phyloP scores from a whole-genome alignment of 1,140 invertebrate genomes.

The Charaxes varanes region DNA sequence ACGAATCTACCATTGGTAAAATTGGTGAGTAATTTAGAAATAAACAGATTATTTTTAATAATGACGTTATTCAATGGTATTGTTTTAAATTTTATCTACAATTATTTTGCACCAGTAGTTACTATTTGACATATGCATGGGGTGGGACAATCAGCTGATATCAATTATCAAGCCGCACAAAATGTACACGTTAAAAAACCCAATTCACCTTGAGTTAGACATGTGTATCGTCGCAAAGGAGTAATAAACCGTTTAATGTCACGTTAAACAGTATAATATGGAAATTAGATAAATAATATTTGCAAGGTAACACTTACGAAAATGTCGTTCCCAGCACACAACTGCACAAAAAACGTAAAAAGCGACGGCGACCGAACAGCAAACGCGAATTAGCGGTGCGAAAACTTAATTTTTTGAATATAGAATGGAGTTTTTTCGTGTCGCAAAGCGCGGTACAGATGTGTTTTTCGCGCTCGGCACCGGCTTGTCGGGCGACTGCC shows the following conservation, averaged over 20 bases:
- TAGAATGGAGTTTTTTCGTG: slow-evolving; percentile 34
- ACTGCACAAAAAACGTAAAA: slow-evolving; percentile 36
- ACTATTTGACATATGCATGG: slow-evolving; percentile 38
- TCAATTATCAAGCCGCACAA: slow-evolving; percentile 17
- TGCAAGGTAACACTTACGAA: slow-evolving; percentile 49
- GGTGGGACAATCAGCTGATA: slow-evolving; percentile 48
- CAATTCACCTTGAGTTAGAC: not conserved
- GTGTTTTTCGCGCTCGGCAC: slow-evolving; percentile 68
- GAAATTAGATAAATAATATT: slow-evolving; percentile 25
- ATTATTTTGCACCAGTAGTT: no score
- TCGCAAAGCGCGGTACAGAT: slow-evolving; percentile 54
- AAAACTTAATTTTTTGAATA: slow-evolving; percentile 39
- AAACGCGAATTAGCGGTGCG: slow-evolving; percentile 23
- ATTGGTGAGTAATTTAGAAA: slow-evolving; percentile 41
- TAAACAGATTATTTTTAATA: no score
- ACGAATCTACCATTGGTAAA: slow-evolving; percentile 38
- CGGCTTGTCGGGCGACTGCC: slow-evolving; percentile 64
- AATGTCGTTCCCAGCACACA: slow-evolving; percentile 44
- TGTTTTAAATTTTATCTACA: no score
- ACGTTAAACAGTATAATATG: slow-evolving; percentile 40
- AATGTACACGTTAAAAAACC: slow-evolving; percentile 16
- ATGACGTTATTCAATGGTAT: no score
- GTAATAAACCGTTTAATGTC: slow-evolving; percentile 20
- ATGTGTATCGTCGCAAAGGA: not conserved
- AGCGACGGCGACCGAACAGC: slow-evolving; percentile 17